These are phyloP conservation scores for Anodontia alba DNA, from an alignment of 2,888 invertebrate genomes.

Conservation along the genomic window DNA sequence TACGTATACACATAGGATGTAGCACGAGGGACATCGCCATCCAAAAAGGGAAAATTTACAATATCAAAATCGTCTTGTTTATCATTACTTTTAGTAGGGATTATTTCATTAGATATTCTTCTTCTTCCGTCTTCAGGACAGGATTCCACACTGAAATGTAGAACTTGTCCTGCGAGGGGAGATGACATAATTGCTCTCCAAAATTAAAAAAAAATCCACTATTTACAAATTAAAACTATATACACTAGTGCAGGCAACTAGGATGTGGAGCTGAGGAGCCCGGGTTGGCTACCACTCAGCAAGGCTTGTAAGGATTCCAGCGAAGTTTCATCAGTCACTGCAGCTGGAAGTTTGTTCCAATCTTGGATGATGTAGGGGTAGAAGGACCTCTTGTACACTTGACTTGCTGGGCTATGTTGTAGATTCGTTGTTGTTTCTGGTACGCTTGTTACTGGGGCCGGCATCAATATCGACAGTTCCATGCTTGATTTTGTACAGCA, in stretches of 20 bases:
- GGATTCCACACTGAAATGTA: background rate
- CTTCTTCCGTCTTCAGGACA: background rate
- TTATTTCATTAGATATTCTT: too few relatives aligned
- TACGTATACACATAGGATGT: too few relatives aligned
- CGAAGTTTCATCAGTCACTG: background rate
- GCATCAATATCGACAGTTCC: background rate
- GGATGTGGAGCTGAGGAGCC: background rate
- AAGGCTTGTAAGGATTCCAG: background rate
- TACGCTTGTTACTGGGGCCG: background rate
- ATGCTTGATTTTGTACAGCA: background rate
- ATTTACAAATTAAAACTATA: background rate
- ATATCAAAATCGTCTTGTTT: too few relatives aligned
- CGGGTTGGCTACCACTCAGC: background rate
- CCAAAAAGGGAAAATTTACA: too few relatives aligned
- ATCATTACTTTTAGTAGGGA: too few relatives aligned
- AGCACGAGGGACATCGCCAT: too few relatives aligned
- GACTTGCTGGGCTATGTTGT: background rate
- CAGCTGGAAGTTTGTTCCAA: background rate
- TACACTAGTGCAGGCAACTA: background rate
- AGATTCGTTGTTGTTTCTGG: background rate
- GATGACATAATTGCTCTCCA: background rate
- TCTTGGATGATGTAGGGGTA: background rate
- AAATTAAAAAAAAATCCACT: background rate
- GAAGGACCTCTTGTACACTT: background rate
- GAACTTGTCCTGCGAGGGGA: background rate